Percentiles rank a stretch among this genome's conserved stretches.
These are phyloP conservation scores for Synaphobranchus kaupii DNA, from an alignment of 2,797 vertebrate genomes.

Conservation along the genomic window DNA sequence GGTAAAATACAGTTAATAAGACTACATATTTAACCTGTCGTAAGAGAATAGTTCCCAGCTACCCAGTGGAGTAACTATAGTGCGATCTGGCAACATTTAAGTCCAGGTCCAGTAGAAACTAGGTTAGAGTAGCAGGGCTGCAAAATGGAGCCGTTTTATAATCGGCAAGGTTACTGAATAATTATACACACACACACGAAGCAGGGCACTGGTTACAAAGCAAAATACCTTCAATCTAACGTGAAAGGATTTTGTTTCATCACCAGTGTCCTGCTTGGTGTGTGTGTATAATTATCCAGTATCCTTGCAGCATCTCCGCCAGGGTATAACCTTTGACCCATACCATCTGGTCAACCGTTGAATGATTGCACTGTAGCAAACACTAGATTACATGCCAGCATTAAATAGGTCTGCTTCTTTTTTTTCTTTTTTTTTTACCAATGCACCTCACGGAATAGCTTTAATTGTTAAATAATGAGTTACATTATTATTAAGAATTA, in stretches of 20 bases:
- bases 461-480: background rate
- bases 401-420: background rate
- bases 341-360: background rate
- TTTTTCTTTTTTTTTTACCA: background rate
- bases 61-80: background rate
- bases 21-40: background rate
- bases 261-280: background rate
- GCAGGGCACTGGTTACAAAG: background rate
- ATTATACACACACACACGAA: background rate
- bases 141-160: background rate
- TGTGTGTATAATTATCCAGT: background rate
- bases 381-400: background rate
- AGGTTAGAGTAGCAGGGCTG: slow-evolving; percentile 7
- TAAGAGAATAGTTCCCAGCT: background rate
- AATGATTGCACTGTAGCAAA: background rate
- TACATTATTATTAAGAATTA: background rate
- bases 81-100: background rate
- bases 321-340: background rate
- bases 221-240: background rate
- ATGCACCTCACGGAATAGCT: background rate
- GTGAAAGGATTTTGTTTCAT: background rate
- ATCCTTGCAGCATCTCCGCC: background rate
- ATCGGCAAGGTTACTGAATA: background rate
- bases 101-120: background rate
- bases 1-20: background rate